Percentiles rank a stretch among this genome's conserved stretches.
phyloP scores from a whole-genome alignment of 2,113 vertebrate genomes.

The Eulemur macaco region DNA sequence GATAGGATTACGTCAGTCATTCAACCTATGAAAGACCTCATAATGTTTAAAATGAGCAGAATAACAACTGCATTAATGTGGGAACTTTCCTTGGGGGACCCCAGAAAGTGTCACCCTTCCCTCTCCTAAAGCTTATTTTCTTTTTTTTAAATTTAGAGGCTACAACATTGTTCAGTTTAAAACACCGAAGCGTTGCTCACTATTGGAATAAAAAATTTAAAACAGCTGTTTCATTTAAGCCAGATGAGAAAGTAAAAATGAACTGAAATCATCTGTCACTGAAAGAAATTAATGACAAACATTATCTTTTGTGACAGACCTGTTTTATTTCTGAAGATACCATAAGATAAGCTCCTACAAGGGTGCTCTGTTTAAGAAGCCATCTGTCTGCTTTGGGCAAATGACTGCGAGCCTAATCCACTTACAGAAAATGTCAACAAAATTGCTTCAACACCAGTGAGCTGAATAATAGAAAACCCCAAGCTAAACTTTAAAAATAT shows the following conservation, averaged over 20 bases:
- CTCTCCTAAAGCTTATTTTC: not conserved
- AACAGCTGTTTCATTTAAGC: conserved; percentile 72
- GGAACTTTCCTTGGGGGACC: not conserved
- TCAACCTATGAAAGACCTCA: not conserved
- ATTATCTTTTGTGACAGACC: conserved; percentile 72
- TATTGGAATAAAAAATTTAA: conserved; percentile 54
- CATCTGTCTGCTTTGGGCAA: conserved; percentile 82
- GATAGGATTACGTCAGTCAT: not conserved
- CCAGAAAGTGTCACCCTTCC: not conserved
- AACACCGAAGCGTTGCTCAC: not conserved
- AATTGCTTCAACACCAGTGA: conserved; percentile 81
- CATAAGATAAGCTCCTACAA: conserved; percentile 53
- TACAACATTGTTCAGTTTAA: not conserved
- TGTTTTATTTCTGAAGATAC: conserved; percentile 70
- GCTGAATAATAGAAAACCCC: conserved; percentile 67
- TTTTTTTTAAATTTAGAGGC: not conserved
- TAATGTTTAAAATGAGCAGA: not conserved
- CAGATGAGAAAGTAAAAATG: conserved; percentile 74
- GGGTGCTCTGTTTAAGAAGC: conserved; percentile 76
- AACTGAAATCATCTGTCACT: conserved; percentile 73
- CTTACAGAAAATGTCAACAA: conserved; percentile 78
- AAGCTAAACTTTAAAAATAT: conserved; percentile 68
- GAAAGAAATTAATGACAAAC: conserved; percentile 74
- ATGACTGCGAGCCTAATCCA: conserved; percentile 76
- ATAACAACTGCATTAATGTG: not conserved